A percentile compares a stretch with the other conserved stretches of the same genome.
Conservation (phyloP, 2,888 invertebrate genomes). For the Agonum fuliginosum region DNA sequence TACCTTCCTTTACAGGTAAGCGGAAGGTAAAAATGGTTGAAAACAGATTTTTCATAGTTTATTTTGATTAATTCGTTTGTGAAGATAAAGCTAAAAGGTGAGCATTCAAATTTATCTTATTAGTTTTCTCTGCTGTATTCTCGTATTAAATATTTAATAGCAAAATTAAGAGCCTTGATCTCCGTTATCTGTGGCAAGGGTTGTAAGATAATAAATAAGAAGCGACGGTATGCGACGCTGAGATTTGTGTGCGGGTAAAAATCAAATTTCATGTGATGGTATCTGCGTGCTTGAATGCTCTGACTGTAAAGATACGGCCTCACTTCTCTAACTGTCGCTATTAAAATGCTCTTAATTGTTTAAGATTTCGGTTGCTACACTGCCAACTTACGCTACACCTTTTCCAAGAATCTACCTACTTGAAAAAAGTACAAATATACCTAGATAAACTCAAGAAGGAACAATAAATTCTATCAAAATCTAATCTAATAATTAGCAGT, state of each 20-base stretch:
- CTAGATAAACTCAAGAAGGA: too few relatives aligned
- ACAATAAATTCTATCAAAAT: too few relatives aligned
- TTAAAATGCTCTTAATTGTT: conserved; percentile 60
- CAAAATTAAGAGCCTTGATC: neutral
- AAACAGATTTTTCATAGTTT: too few relatives aligned
- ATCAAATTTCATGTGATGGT: conserved; percentile 58
- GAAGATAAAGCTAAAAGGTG: too few relatives aligned
- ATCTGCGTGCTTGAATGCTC: conserved; percentile 51
- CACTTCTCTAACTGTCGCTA: conserved; percentile 54
- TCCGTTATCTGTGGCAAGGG: neutral
- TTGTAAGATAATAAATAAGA: conserved; percentile 22
- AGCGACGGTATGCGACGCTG: conserved; percentile 1
- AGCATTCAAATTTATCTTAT: too few relatives aligned
- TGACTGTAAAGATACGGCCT: conserved; percentile 56
- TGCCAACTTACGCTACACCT: conserved; percentile 18
- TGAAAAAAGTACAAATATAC: too few relatives aligned
- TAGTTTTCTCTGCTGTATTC: too few relatives aligned
- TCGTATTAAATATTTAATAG: neutral
- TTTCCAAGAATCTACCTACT: neutral
- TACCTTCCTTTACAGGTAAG: too few relatives aligned
- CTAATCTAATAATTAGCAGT: too few relatives aligned
- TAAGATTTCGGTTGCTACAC: conserved; percentile 56
- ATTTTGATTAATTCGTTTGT: too few relatives aligned
- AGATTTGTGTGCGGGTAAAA: conserved; percentile 56
- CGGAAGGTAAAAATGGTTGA: too few relatives aligned